phyloP scores from a whole-genome alignment of 2,113 vertebrate species.

The Ahaetulla prasina region DNA sequence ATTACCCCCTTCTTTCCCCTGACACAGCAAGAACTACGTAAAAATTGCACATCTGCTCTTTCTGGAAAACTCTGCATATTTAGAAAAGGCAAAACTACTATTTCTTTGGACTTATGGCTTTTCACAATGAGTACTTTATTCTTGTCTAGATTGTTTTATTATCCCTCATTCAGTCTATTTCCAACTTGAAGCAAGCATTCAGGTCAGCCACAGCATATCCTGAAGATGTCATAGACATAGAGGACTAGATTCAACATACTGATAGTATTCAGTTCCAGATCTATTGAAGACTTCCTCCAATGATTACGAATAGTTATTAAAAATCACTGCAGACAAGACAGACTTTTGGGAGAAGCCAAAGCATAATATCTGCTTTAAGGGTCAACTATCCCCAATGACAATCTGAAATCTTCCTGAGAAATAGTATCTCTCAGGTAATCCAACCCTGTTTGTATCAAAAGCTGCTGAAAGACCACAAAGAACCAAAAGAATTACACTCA shows the following conservation, averaged over 20 bases:
- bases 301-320: too few relatives aligned
- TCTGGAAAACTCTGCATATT: background rate
- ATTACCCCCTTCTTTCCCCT: too few relatives aligned
- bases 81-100: background rate
- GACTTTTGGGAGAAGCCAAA: too few relatives aligned
- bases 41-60: background rate
- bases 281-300: background rate
- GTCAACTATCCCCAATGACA: background rate
- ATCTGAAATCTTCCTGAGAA: background rate
- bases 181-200: background rate
- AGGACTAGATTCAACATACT: background rate
- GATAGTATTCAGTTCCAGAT: background rate
- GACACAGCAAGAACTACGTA: too few relatives aligned
- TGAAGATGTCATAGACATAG: background rate
- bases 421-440: background rate
- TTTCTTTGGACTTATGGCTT: background rate
- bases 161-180: background rate
- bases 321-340: too few relatives aligned
- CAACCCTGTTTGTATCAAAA: background rate
- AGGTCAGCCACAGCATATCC: background rate
- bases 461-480: background rate
- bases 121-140: background rate
- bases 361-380: background rate
- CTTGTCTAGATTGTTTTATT: background rate
- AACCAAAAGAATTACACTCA: background rate